A percentile compares a stretch with the other conserved stretches of the same genome.
Evolutionary conservation across 2,888 invertebrate species (phyloP).

Genomic region (Drosophila niveifrons): DNA sequence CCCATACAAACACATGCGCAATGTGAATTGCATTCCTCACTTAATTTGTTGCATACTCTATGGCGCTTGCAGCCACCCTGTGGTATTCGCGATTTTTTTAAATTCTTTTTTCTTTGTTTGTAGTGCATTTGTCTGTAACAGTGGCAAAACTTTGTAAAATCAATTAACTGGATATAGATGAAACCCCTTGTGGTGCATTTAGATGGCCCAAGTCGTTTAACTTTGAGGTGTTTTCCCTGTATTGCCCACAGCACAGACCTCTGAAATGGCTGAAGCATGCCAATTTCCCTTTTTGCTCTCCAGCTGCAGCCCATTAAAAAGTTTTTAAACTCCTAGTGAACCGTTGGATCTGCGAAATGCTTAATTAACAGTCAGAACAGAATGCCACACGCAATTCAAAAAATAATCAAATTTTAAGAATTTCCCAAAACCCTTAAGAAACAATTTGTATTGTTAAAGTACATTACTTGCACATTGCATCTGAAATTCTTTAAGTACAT

Average conservation of each 20-base stretch:
- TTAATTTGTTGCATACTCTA: conserved; percentile 75
- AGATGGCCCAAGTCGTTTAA: background rate
- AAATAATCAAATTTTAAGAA: background rate
- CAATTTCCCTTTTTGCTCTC: background rate
- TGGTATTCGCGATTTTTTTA: conserved; percentile 40
- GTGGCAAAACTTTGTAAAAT: conserved; percentile 60
- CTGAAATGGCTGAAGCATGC: background rate
- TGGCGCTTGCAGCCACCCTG: conserved; percentile 31
- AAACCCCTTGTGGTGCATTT: background rate
- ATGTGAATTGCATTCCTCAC: conserved; percentile 66
- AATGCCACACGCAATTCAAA: background rate
- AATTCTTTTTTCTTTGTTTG: conserved; percentile 32
- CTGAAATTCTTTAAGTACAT: too few relatives aligned
- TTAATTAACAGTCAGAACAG: background rate
- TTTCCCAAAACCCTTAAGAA: background rate
- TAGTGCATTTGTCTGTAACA: conserved; percentile 20
- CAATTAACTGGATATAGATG: conserved; percentile 66
- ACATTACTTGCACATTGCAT: background rate
- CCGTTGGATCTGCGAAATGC: background rate
- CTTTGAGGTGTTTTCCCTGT: conserved; percentile 37
- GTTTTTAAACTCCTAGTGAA: background rate
- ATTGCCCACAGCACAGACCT: conserved; percentile 24
- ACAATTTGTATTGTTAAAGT: background rate
- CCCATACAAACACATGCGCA: conserved; percentile 8
- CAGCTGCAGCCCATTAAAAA: background rate